Base-by-base conservation (phyloP, 1,140 invertebrate genomes). In the Marisa cornuarietis region DNA sequence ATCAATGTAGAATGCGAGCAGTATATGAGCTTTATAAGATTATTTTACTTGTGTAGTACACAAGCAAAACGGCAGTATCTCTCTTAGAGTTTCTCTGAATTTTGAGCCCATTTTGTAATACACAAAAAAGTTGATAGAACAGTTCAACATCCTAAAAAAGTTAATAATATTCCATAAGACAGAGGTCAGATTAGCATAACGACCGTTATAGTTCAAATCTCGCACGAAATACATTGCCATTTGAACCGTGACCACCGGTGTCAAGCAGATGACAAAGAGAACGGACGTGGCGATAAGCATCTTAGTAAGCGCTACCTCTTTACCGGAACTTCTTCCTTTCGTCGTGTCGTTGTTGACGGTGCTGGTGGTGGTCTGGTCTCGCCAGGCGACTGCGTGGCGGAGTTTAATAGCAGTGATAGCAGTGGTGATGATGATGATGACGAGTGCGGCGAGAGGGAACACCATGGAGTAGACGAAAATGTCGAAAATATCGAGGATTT, bases 171-270 rank as follows among this genome's bases (percentile, higher is more conserved):
- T 54, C 78, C 78, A 79, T 24, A 74, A 71, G 11, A 79, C 78
- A 9, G 69, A 73, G 51, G 62, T 74, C 11, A 73, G 69, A 71
- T 79, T 79, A 62, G 63, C 54, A 61, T 79, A 73, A 18, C 62
- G 62, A 18, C 78, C 78, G 78, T 79, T 71, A 24, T 79, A 72
- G 78, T 71, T 73, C 54, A 79, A 61, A 22, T 79, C 78, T 24
- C 42, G 18, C 20, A 79, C 78, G 13, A 79, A 63, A 62, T 52
- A 66, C 54, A 63, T 79, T 42, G 71, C 71, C 52, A 79, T 62
- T 61, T 79, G 71, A 51, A 22, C 51, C 2, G 42, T 51, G 26
- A 51, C 51, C n/a, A 42, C 51, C 16, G 71, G 71, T 22, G 71
- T 72, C 26, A 31, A 26, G 71, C 71, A 72, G 71, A 72, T 16